Evolutionary conservation across 2,888 invertebrate genomes (phyloP).

Genomic region (Lasioglossum vierecki): DNA sequence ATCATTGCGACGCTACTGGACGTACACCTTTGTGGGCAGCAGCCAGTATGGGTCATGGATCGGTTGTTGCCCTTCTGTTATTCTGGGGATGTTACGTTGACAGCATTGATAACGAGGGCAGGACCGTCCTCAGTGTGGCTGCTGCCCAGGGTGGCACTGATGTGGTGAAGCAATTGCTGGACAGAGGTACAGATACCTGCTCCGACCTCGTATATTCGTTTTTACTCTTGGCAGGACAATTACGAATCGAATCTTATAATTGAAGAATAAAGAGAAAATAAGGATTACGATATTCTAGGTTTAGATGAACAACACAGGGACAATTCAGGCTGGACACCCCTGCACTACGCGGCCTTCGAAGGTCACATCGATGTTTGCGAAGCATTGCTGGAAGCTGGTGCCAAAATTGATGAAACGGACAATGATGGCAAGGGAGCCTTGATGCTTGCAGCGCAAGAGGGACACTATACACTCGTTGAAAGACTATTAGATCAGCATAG

Average conservation of each 20-base stretch:
- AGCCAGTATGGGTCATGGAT: conserved; percentile 95
- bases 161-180: conserved; percentile 94
- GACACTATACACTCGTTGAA: conserved; percentile 89
- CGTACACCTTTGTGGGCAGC: conserved; percentile 96
- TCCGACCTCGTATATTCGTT: background rate
- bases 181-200: conserved; percentile 86
- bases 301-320: conserved; percentile 95
- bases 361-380: conserved; percentile 94
- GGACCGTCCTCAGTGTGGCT: conserved; percentile 94
- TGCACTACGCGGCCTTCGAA: conserved; percentile 98
- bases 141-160: conserved; percentile 95
- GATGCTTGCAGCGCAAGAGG: conserved; percentile 95
- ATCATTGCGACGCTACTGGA: conserved; percentile 92
- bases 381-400: conserved; percentile 93
- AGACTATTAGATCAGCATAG: conserved; percentile 90
- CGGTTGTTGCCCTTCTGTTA: conserved; percentile 92
- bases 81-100: conserved; percentile 99
- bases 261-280: background rate
- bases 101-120: conserved; percentile 96
- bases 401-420: conserved; percentile 94
- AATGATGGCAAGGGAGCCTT: conserved; percentile 95
- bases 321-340: conserved; percentile 98
- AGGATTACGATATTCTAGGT: conserved; percentile 80
- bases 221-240: background rate
- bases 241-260: background rate